phyloP scores from a whole-genome alignment of 2,888 invertebrate genomes.

The Lasioglossum figueresi region DNA sequence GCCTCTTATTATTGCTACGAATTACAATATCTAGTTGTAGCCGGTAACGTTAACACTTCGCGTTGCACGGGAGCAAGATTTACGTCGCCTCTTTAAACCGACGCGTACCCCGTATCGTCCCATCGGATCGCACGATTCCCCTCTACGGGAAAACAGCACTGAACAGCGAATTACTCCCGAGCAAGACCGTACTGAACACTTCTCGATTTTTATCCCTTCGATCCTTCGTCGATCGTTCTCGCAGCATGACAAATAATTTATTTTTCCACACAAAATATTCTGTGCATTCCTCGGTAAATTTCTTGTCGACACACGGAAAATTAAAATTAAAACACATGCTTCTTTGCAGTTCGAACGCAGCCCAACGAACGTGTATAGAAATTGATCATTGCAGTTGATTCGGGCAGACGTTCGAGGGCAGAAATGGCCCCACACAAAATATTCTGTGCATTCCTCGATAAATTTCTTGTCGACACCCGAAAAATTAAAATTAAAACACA shows the following conservation, averaged over 20 bases:
- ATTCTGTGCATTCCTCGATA: not conserved
- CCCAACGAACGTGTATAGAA: not conserved
- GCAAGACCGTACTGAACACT: not conserved
- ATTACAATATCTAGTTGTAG: conserved; percentile 18
- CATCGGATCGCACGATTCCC: not conserved
- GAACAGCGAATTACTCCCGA: not conserved
- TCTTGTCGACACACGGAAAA: no score
- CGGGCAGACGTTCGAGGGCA: not conserved
- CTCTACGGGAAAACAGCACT: not conserved
- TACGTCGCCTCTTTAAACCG: conserved; percentile 1
- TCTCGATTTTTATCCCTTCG: not conserved
- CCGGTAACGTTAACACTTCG: conserved; percentile 30
- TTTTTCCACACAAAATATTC: not conserved
- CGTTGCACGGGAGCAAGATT: not conserved
- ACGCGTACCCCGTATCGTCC: not conserved
- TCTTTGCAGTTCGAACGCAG: not conserved
- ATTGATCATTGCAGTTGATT: not conserved
- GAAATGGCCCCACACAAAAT: not conserved
- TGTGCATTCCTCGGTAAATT: no score
- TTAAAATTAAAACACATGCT: not conserved
- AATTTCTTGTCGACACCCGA: no score
- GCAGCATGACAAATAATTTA: not conserved
- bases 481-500: not conserved
- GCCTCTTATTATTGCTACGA: not conserved
- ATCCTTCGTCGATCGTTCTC: not conserved